phyloP scores from a whole-genome alignment of 2,113 vertebrate genomes.

The Psettodes erumei region DNA sequence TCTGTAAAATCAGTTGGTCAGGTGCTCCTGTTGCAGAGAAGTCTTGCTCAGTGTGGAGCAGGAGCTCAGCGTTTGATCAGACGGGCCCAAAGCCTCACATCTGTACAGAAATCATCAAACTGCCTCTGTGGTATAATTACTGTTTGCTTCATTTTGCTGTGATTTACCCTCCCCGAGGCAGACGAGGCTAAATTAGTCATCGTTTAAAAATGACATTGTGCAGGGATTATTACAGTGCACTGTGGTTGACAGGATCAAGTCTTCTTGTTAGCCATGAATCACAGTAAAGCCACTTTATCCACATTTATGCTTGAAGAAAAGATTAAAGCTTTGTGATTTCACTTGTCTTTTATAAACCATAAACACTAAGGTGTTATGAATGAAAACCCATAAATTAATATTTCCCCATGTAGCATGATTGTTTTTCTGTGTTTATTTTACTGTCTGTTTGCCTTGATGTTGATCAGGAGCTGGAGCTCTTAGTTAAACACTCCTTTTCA shows the following conservation, averaged over 20 bases:
- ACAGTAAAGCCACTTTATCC: conserved; percentile 38
- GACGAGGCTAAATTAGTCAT: conserved; percentile 67
- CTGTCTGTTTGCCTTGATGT: conserved; percentile 22
- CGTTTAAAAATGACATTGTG: conserved; percentile 65
- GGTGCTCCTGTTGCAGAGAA: conserved; percentile 37
- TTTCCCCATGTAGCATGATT: not conserved
- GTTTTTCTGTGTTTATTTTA: conserved; percentile 27
- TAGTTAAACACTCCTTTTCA: conserved; percentile 43
- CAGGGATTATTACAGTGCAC: conserved; percentile 61
- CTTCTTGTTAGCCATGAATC: conserved; percentile 59
- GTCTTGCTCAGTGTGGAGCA: conserved; percentile 34
- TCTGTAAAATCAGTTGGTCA: conserved; percentile 62
- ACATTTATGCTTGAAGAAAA: conserved; percentile 2
- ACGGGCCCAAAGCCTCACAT: conserved; percentile 26
- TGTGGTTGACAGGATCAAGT: conserved; percentile 65
- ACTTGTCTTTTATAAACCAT: not conserved
- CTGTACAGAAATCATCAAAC: conserved; percentile 46
- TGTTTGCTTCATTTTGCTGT: conserved; percentile 58
- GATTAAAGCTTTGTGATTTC: conserved; percentile 4
- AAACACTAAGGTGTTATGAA: not conserved
- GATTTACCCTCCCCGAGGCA: conserved; percentile 62
- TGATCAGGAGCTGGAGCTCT: conserved; percentile 42
- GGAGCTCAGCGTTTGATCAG: conserved; percentile 52
- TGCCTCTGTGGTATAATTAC: conserved; percentile 49
- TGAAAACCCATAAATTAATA: not conserved